Percentiles rank a stretch among this genome's conserved stretches.
phyloP scores from a whole-genome alignment of 2,113 vertebrate genomes.

The Brachypteracias leptosomus region DNA sequence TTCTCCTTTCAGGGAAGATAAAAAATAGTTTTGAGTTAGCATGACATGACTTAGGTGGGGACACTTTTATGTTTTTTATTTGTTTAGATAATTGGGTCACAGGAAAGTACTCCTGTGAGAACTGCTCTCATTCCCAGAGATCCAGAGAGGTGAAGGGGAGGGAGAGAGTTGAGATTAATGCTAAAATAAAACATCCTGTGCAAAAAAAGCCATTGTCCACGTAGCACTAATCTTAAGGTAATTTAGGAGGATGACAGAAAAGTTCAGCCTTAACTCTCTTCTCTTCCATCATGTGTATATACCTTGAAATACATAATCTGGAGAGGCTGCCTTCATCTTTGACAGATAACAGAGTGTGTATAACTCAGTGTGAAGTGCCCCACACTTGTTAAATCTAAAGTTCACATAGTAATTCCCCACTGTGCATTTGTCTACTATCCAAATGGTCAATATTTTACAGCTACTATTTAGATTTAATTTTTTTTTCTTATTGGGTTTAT shows the following conservation, averaged over 20 bases:
- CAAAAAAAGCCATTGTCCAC: background rate
- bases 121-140: slow-evolving; percentile 57
- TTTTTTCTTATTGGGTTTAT: background rate
- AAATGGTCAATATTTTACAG: background rate
- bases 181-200: slow-evolving; percentile 65
- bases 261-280: slow-evolving; percentile 21
- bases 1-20: slow-evolving; percentile 21
- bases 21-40: slow-evolving; percentile 50
- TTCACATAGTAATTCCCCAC: background rate
- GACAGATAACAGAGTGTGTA: background rate
- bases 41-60: slow-evolving; percentile 56
- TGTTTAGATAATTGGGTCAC: slow-evolving; percentile 69
- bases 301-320: slow-evolving; percentile 23
- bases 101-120: slow-evolving; percentile 68
- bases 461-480: background rate
- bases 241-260: background rate
- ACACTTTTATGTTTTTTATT: slow-evolving; percentile 34
- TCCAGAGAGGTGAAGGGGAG: slow-evolving; percentile 39
- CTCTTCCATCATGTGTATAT: background rate
- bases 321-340: background rate
- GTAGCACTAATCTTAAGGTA: background rate
- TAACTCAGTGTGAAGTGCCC: background rate
- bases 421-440: background rate
- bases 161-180: slow-evolving; percentile 36
- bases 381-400: background rate